Evolutionary conservation across 2,113 vertebrate species (phyloP).

Genomic region (Perca flavescens): DNA sequence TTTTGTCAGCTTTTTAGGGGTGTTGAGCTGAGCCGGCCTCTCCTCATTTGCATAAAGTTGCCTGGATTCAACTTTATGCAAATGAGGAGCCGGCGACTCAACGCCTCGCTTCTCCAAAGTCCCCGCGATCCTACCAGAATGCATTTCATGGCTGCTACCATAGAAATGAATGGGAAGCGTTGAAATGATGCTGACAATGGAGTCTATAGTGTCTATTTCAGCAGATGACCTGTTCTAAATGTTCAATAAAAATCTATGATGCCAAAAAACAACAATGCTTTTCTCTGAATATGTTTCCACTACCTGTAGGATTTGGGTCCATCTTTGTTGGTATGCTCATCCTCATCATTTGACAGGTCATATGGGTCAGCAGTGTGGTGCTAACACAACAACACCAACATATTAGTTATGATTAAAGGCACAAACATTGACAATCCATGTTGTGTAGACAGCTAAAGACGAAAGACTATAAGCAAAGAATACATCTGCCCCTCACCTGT

Average conservation of each 20-base stretch:
- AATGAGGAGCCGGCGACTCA: no score
- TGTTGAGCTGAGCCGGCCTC: no score
- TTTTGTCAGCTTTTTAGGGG: no score
- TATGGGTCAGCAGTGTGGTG: slow-evolving; percentile 84
- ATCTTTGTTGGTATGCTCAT: slow-evolving; percentile 84
- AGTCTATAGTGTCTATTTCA: no score
- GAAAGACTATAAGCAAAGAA: background rate
- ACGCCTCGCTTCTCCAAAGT: no score
- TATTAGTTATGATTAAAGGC: background rate
- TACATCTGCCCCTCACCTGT: slow-evolving; percentile 67
- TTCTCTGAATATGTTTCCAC: background rate
- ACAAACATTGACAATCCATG: background rate
- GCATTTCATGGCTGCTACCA: no score
- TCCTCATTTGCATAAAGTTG: no score
- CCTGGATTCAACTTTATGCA: no score
- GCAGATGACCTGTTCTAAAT: background rate
- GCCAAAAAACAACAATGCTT: background rate
- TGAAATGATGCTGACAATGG: no score
- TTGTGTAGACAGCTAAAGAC: background rate
- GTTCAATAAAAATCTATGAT: background rate
- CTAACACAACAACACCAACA: slow-evolving; percentile 58
- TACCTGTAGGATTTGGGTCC: slow-evolving; percentile 87
- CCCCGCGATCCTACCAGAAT: no score
- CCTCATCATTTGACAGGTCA: slow-evolving; percentile 86
- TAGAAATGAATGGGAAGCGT: no score